These are phyloP conservation scores for Acanthaster planci DNA, from an alignment of 35 echinoderm and acorn worm genomes.

Conservation along the genomic window DNA sequence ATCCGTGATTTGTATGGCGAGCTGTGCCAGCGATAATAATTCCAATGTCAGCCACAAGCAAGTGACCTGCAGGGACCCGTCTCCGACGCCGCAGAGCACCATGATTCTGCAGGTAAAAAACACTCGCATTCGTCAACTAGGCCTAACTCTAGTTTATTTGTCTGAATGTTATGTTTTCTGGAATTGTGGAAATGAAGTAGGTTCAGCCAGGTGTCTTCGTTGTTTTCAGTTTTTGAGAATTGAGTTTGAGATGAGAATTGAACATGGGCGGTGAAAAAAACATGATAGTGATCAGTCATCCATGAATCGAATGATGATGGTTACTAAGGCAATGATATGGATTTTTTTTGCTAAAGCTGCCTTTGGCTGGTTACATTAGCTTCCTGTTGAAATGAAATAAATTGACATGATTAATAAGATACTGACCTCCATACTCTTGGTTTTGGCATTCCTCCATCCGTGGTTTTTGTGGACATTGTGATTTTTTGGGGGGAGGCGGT, in stretches of 20 bases:
- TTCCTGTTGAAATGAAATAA: not conserved
- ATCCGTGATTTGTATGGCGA: constrained; percentile 64
- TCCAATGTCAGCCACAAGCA: constrained; percentile 69
- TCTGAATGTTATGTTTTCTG: not conserved
- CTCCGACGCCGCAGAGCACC: constrained; percentile 13
- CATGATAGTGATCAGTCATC: not conserved
- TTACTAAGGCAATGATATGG: not conserved
- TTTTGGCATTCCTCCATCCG: not conserved
- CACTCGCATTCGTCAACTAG: too few relatives aligned
- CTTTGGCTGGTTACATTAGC: too few relatives aligned
- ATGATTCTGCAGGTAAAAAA: constrained; percentile 56
- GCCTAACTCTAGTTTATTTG: too few relatives aligned
- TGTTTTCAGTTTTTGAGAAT: not conserved
- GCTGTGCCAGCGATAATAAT: constrained; percentile 39
- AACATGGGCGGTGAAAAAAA: not conserved
- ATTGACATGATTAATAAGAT: not conserved
- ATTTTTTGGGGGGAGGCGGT: not conserved
- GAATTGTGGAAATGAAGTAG: too few relatives aligned
- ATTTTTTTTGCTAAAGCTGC: too few relatives aligned
- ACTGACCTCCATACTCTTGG: not conserved
- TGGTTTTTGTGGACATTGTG: not conserved
- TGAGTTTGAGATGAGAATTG: not conserved
- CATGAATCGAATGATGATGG: not conserved
- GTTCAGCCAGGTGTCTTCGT: too few relatives aligned
- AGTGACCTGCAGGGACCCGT: constrained; percentile 68